Percentiles rank a stretch among this genome's conserved stretches.
These are phyloP conservation scores for Nomada fabriciana DNA, from an alignment of 2,888 invertebrate species.

Conservation along the genomic window DNA sequence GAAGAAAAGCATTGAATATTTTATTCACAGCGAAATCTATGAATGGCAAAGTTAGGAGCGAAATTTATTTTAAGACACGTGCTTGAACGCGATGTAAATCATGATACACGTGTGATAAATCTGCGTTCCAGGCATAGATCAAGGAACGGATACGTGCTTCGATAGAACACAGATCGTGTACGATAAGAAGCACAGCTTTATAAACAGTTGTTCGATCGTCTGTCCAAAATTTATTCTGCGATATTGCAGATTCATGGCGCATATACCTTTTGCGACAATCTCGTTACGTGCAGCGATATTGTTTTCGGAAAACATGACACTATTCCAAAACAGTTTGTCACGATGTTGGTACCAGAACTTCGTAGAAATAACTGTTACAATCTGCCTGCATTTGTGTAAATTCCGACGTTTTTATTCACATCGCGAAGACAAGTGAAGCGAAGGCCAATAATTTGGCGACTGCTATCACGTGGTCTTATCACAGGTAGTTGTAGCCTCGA, in stretches of 20 bases:
- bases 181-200: neutral
- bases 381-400: constrained; percentile 5
- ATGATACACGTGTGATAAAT: neutral
- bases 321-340: neutral
- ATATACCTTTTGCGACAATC: constrained; percentile 19
- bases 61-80: neutral
- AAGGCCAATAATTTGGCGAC: constrained; percentile 45
- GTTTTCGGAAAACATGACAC: neutral
- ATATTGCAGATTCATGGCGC: neutral
- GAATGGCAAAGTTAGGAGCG: neutral
- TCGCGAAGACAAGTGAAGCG: constrained; percentile 31
- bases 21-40: neutral
- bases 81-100: neutral
- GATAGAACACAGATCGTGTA: neutral
- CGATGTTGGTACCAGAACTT: neutral
- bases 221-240: neutral
- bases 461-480: constrained; percentile 60
- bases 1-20: neutral
- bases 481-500: constrained; percentile 38
- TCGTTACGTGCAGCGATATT: too few relatives aligned
- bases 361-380: neutral
- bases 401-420: constrained; percentile 55
- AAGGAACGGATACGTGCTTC: neutral
- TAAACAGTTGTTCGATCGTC: neutral
- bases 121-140: neutral